phyloP scores from a whole-genome alignment of 2,113 vertebrate genomes.

The Myiopsitta monachus region DNA sequence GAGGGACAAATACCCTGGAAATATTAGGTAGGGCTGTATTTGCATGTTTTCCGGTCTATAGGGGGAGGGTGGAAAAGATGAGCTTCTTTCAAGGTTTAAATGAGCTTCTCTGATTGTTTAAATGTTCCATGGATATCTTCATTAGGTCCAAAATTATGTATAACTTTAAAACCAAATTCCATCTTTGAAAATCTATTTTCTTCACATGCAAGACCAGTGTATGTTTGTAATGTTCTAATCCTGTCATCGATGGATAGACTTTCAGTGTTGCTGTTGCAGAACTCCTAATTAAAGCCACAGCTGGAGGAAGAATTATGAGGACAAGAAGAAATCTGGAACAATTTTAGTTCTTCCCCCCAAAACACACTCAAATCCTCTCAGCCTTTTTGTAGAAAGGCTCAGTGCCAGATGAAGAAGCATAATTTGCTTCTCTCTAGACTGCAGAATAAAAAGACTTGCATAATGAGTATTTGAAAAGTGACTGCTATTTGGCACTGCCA shows the following conservation, averaged over 20 bases:
- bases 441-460: conserved; percentile 24
- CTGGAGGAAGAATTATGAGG: conserved; percentile 17
- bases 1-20: not conserved
- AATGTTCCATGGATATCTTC: not conserved
- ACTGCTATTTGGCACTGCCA: not conserved
- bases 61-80: not conserved
- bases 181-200: not conserved
- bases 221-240: not conserved
- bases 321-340: conserved; percentile 24
- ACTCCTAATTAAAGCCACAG: conserved; percentile 33
- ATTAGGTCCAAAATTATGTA: not conserved
- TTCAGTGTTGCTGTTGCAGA: not conserved
- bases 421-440: conserved; percentile 23
- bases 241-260: not conserved
- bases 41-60: not conserved
- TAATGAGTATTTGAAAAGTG: conserved; percentile 26
- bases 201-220: not conserved
- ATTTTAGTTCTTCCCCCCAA: not conserved
- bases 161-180: not conserved
- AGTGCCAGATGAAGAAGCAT: not conserved
- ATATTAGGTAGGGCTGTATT: not conserved
- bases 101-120: not conserved
- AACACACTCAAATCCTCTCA: not conserved
- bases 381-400: not conserved
- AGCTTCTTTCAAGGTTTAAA: not conserved